phyloP scores from a whole-genome alignment of 2,888 invertebrate species.

The Parthenolecanium corni region DNA sequence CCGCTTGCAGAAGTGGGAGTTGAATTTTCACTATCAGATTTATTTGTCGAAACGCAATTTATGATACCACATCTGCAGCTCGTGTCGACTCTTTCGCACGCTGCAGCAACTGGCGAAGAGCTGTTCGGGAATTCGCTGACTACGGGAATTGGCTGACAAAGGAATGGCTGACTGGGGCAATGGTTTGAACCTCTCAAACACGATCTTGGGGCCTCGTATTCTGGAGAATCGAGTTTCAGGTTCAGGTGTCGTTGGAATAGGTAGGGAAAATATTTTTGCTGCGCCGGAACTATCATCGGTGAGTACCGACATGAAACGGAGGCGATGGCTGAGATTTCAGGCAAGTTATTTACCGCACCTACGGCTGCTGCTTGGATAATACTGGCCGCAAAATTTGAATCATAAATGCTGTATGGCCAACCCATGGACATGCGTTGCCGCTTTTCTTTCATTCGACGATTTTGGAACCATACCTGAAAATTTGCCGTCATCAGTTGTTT shows the following conservation, averaged over 20 bases:
- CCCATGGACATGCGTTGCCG: slow-evolving; percentile 85
- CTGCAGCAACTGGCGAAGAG: slow-evolving; percentile 36
- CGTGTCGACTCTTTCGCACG: slow-evolving; percentile 32
- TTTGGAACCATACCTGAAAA: slow-evolving; percentile 92
- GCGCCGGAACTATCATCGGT: slow-evolving; percentile 32
- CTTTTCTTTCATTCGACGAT: slow-evolving; percentile 93
- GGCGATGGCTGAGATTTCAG: slow-evolving; percentile 33
- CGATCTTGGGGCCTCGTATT: slow-evolving; percentile 16
- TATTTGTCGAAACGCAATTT: slow-evolving; percentile 43
- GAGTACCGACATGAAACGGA: slow-evolving; percentile 29
- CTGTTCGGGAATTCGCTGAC: slow-evolving; percentile 37
- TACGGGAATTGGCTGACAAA: slow-evolving; percentile 13
- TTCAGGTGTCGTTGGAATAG: slow-evolving; percentile 26
- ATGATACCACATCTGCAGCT: slow-evolving; percentile 44
- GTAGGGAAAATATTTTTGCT: slow-evolving; percentile 31
- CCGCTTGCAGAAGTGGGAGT: slow-evolving; percentile 42
- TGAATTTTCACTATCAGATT: slow-evolving; percentile 36
- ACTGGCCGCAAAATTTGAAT: slow-evolving; percentile 85
- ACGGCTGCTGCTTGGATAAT: slow-evolving; percentile 80
- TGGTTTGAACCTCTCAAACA: slow-evolving; percentile 24
- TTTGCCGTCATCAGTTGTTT: background rate
- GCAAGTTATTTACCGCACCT: slow-evolving; percentile 48
- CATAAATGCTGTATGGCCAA: slow-evolving; percentile 93
- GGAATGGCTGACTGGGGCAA: slow-evolving; percentile 11
- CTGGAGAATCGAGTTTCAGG: slow-evolving; percentile 42